Percentiles rank a stretch among this genome's conserved stretches.
These are phyloP conservation scores for Acanthurus tractus DNA, from an alignment of 2,797 vertebrate species.

Conservation along the genomic window DNA sequence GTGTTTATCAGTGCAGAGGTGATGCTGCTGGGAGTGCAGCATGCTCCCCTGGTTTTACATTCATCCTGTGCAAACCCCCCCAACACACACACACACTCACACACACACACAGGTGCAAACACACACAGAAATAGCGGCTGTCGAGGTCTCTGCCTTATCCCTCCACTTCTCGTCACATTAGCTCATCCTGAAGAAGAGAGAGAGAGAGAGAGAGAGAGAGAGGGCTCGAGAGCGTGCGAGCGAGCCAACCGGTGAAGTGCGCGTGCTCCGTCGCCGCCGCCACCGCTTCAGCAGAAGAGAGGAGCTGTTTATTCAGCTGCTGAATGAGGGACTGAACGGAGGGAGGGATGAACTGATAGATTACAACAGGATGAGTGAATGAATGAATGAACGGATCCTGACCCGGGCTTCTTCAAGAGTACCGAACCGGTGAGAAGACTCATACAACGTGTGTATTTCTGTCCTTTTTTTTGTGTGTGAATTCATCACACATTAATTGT, in stretches of 20 bases:
- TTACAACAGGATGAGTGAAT: conserved; percentile 36
- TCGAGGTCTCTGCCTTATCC: conserved; percentile 36
- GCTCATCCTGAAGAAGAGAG: not conserved
- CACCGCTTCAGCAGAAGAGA: conserved; percentile 42
- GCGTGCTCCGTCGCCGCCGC: conserved; percentile 52
- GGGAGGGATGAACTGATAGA: conserved; percentile 62
- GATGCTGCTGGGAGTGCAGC: conserved; percentile 41
- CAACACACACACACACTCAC: conserved; percentile 19
- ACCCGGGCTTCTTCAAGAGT: conserved; percentile 47
- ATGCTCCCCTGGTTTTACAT: conserved; percentile 48
- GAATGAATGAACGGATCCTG: conserved; percentile 68
- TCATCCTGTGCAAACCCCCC: conserved; percentile 6
- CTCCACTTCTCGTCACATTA: not conserved
- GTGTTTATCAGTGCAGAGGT: conserved; percentile 34
- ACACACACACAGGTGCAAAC: conserved; percentile 12
- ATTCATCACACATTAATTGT: not conserved
- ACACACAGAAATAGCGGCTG: conserved; percentile 28
- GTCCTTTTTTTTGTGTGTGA: not conserved
- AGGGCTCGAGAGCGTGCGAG: conserved; percentile 48
- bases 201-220: conserved; percentile 4
- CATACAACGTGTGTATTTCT: conserved; percentile 17
- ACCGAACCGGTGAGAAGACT: conserved; percentile 56
- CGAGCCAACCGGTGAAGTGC: conserved; percentile 47
- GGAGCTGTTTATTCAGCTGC: conserved; percentile 60
- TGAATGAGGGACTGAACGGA: conserved; percentile 61